Evolutionary conservation across 2,113 vertebrate species (phyloP).

Genomic region (Ardeotis arabs): DNA sequence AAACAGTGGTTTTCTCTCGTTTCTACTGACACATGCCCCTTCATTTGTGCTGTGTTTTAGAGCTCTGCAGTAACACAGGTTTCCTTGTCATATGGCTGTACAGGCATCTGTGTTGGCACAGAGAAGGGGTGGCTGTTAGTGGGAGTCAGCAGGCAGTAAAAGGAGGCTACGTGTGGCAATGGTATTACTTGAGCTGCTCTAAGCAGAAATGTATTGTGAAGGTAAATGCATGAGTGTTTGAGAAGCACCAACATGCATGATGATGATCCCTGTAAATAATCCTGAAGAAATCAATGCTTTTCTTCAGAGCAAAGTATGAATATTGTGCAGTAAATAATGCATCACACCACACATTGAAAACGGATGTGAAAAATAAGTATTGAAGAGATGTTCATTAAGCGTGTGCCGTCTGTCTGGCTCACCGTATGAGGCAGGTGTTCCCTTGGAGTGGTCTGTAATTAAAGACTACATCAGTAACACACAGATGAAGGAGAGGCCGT

Average conservation of each 20-base stretch:
- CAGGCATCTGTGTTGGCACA: neutral
- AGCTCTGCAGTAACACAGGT: neutral
- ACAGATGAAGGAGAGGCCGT: constrained; percentile 21
- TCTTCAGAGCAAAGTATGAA: neutral
- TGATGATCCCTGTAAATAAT: neutral
- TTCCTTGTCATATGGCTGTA: neutral
- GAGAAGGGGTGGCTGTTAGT: neutral
- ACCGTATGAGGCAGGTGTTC: constrained; percentile 11
- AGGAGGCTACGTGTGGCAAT: neutral
- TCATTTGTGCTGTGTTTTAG: neutral
- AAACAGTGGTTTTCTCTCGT: neutral
- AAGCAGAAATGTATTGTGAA: neutral
- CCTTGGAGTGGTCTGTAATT: constrained; percentile 56
- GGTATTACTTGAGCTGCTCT: neutral
- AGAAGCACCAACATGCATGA: neutral
- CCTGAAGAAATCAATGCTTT: neutral
- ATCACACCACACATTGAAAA: neutral
- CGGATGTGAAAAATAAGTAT: neutral
- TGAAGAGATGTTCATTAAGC: constrained; percentile 12
- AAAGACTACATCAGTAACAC: neutral
- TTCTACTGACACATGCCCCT: neutral
- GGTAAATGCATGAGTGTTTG: neutral
- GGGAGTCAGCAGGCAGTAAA: neutral
- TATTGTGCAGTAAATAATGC: neutral
- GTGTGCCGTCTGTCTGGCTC: neutral